phyloP scores from a whole-genome alignment of 2,113 vertebrate genomes.

The Piprites chloris region DNA sequence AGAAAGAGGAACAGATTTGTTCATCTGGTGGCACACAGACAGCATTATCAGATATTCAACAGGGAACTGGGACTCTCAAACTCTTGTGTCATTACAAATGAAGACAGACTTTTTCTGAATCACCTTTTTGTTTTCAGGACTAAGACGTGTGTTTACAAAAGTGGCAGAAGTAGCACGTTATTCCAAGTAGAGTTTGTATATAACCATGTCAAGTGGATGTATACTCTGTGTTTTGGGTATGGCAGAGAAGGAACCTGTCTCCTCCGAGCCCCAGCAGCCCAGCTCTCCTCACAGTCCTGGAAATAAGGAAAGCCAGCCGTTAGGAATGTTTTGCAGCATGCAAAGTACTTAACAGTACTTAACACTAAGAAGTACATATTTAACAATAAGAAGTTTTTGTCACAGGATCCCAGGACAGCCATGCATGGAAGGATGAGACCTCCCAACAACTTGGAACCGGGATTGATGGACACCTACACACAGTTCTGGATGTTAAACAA shows the following conservation, averaged over 20 bases:
- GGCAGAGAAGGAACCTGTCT: background rate
- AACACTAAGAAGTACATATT: background rate
- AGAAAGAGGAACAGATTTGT: background rate
- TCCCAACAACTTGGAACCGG: rapidly evolving
- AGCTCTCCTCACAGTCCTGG: background rate
- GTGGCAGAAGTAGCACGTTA: background rate
- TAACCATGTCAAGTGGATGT: rapidly evolving
- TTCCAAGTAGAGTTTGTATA: background rate
- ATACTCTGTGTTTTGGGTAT: background rate
- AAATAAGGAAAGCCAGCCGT: background rate
- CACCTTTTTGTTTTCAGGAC: background rate
- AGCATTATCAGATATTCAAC: background rate
- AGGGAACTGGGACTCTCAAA: background rate
- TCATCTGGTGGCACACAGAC: background rate
- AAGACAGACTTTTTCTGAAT: background rate
- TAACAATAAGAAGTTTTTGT: background rate
- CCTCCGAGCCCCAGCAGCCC: background rate
- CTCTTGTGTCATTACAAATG: background rate
- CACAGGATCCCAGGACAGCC: background rate
- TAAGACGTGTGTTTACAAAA: background rate
- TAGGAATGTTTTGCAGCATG: background rate
- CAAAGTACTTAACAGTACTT: background rate
- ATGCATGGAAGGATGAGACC: background rate
- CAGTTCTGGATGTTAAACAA: background rate
- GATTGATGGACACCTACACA: rapidly evolving